Conservation (phyloP, 2,113 vertebrate genomes). For the Stomatorhinus ivindoensis region DNA sequence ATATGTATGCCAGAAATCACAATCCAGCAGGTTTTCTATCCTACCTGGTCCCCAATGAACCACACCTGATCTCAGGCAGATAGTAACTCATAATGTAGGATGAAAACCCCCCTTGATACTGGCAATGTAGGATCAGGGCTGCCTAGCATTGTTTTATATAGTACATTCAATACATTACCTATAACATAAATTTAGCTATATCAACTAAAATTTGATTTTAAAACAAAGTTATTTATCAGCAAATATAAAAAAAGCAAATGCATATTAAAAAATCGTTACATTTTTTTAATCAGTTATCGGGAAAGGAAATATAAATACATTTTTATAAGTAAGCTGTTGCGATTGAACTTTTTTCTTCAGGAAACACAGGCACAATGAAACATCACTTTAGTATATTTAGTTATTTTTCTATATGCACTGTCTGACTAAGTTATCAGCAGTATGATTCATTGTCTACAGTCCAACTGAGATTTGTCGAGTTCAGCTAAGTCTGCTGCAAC, state of each 20-base stretch:
- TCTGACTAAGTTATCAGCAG: constrained; percentile 32
- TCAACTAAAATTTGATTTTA: neutral
- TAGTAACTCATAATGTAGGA: neutral
- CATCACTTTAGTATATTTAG: neutral
- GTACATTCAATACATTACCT: neutral
- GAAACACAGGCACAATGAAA: neutral
- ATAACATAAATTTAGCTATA: neutral
- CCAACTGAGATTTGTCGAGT: constrained; percentile 37
- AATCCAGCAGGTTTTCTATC: neutral
- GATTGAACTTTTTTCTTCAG: neutral
- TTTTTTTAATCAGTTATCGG: neutral
- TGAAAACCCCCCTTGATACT: neutral
- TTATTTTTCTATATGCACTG: constrained; percentile 19
- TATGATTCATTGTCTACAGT: constrained; percentile 32
- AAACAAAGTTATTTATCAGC: neutral
- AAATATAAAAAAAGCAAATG: neutral
- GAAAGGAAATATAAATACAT: neutral
- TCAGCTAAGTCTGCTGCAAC: constrained; percentile 34
- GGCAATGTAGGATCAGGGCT: neutral
- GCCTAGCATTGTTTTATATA: neutral
- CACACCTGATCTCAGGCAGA: neutral
- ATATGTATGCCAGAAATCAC: neutral
- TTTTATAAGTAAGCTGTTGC: neutral
- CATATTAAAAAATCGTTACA: neutral
- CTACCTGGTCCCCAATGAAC: neutral